These are phyloP conservation scores for Hypotaenidia okinawae DNA, from an alignment of 2,797 vertebrate genomes.

Conservation along the genomic window DNA sequence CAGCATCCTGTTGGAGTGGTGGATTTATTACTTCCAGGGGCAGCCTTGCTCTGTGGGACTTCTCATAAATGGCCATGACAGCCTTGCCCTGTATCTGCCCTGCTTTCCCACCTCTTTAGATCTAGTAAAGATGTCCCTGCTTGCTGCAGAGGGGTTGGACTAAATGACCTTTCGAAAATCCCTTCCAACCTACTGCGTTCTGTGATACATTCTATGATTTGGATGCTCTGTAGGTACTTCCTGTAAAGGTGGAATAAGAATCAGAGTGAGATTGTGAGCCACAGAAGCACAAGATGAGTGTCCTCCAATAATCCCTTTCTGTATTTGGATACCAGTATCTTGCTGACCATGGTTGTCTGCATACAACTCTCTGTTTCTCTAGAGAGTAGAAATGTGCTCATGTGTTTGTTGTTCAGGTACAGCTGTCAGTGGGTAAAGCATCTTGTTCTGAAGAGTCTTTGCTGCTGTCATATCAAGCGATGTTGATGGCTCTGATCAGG, in stretches of 20 bases:
- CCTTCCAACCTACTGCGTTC: too few species aligned
- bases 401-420: background rate
- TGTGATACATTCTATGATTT: background rate
- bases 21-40: background rate
- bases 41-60: background rate
- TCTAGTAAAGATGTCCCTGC: background rate
- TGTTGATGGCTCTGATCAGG: background rate
- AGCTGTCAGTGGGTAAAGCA: background rate
- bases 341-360: background rate
- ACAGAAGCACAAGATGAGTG: background rate
- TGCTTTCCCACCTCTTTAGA: background rate
- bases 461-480: slow-evolving; percentile 1
- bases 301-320: background rate
- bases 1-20: background rate
- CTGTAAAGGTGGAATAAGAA: background rate
- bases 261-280: background rate
- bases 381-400: background rate
- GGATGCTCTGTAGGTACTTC: background rate
- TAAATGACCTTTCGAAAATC: too few species aligned
- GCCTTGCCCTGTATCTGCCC: background rate
- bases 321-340: background rate
- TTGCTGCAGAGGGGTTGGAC: too few species aligned
- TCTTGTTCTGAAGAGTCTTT: background rate
- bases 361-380: background rate
- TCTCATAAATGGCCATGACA: background rate